Base-by-base conservation (phyloP, 2,888 invertebrate species). In the Euplexia lucipara region DNA sequence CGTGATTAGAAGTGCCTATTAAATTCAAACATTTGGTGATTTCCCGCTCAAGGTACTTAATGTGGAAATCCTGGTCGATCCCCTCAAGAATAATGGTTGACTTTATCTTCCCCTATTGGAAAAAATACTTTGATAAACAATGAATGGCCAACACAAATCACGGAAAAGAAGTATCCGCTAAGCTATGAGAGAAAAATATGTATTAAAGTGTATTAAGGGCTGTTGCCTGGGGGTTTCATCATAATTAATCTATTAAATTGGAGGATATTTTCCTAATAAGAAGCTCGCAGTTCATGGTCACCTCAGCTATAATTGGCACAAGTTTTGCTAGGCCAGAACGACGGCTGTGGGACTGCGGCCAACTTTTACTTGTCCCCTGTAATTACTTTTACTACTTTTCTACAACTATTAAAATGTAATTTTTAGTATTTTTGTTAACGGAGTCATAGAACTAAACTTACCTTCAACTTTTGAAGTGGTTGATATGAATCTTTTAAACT, bases 331-430 rank as follows among this genome's bases (percentile, higher is more conserved):
- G 88, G 84, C 88, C 84, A 83, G 75, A 79, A 85, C 89, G 86
- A 88, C 90, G 88, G 90, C 90, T 91, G 91, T 82, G 90, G 87
- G 88, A 88, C 84, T 82, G 84, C 76, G 81, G 86, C 90, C 90
- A 92, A 93, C 91, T 92, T 92, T 92, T 91, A 91, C 92, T 91
- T 91, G 90, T 90, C 89, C 88, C 83, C 83, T 88, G 86, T 92
- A 92, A 92, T 91, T 89, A 90, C 92, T 91, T 92, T 92, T 92
- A 92, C 90, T 91, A 86, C 91, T 90, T 86, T 86, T 83, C 82
- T 79, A 84, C 85, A 82, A 69, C 70, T 78, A 73, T 70, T 70
- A 66, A 70, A 74, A 61, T 60, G 62, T 72, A 72, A 77, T 75
- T 67, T 67, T 63, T 67, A 67, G 58, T 56, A 39, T 70, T 76